Evolutionary conservation across 2,888 invertebrate species (phyloP), one percentile per base, ranked within the genome.

Genomic region (Andrena haemorrhoa): DNA sequence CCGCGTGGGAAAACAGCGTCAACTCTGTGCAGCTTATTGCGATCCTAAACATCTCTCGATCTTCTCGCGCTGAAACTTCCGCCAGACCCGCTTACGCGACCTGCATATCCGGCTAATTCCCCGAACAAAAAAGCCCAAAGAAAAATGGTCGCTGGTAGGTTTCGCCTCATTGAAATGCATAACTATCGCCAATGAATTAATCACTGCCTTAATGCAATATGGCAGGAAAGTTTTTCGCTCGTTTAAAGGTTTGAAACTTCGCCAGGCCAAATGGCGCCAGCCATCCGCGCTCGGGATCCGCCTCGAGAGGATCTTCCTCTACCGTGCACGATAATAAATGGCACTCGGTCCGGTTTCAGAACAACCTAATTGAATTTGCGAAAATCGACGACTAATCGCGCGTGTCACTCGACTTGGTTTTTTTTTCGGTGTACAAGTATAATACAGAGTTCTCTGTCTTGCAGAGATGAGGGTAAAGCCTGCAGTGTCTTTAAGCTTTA

Each of bases 291-390:
- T 64, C 79, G 65, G 33, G 51, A 87, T 79, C 75, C 65, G 63
- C 79, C 82, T 65, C 79, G 60, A 35, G 70, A 68, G 66, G 31
- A 72, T 79, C 72, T 68, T 56, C 79, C 81, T 84, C 86, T 85
- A 83, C 71, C 75, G 73, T 73, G 77, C 75, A 64, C 69, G 78
- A 85, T 89, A 89, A 90, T 84, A 86, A 89, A 90, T 88, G 86
- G 82, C 64, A 75, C 70, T 76, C 69, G 75, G 75, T 73, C 53
- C 60, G 69, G 60, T 74, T 82, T 83, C 85, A 80, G 85, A 85
- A 86, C 86, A 84, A 83, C 79, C 82, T 90, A 90, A 90, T 90
- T 89, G 89, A 90, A 89, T 90, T 90, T 79, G 66, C 76, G 53
- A 77, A 87, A 83, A 84, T 74, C 82, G 80, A 64, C 71, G 77